These are phyloP conservation scores for Coelopa frigida DNA, from an alignment of 1,140 invertebrate genomes.

Conservation along the genomic window DNA sequence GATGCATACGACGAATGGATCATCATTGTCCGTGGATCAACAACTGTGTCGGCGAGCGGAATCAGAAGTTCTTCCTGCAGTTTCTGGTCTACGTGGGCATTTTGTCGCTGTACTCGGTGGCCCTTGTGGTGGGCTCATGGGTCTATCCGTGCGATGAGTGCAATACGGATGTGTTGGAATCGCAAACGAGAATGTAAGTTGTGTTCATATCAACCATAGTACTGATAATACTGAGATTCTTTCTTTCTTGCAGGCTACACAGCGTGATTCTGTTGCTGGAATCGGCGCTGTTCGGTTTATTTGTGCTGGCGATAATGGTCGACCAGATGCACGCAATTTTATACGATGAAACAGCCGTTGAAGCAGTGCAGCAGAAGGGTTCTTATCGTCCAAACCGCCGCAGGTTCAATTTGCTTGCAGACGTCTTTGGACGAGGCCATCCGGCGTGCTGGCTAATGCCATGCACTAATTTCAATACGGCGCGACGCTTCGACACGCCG, in stretches of 20 bases:
- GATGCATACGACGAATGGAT: constrained; percentile 83
- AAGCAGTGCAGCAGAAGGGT: constrained; percentile 67
- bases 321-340: constrained; percentile 84
- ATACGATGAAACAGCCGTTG: constrained; percentile 61
- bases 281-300: constrained; percentile 78
- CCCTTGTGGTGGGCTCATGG: constrained; percentile 68
- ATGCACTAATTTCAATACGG: constrained; percentile 51
- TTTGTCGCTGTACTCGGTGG: constrained; percentile 61
- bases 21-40: constrained; percentile 87
- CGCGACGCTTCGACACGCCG: constrained; percentile 50
- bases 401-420: constrained; percentile 62
- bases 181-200: constrained; percentile 71
- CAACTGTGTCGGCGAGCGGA: constrained; percentile 88
- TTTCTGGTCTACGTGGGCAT: constrained; percentile 76
- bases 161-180: constrained; percentile 57
- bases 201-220: not conserved
- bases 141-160: constrained; percentile 64
- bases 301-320: constrained; percentile 81
- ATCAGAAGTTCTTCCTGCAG: constrained; percentile 91
- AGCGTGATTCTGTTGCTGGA: constrained; percentile 78
- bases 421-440: constrained; percentile 73
- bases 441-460: constrained; percentile 59
- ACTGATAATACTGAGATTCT: not conserved
- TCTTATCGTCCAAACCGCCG: constrained; percentile 58
- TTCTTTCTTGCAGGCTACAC: constrained; percentile 62